These are phyloP conservation scores for Proales similis DNA, from an alignment of 1,140 invertebrate species.

Conservation along the genomic window DNA sequence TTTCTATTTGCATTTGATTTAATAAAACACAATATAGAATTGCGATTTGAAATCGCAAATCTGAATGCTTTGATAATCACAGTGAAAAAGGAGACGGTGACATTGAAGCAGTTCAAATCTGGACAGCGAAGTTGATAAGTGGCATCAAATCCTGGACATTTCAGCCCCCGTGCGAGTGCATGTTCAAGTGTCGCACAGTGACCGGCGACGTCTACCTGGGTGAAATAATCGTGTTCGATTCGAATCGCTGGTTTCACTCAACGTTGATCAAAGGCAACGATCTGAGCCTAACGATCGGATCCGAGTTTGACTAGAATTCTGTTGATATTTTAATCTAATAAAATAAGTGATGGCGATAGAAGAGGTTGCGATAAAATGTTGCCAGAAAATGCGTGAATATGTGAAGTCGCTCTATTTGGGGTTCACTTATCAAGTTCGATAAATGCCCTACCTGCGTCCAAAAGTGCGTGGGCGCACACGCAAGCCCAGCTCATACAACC, in stretches of 20 bases:
- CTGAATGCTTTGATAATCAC: conserved; percentile 20
- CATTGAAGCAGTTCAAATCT: not conserved
- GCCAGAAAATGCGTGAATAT: too few species aligned
- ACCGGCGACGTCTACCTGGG: conserved; percentile 69
- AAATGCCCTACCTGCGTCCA: too few species aligned
- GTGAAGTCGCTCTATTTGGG: too few species aligned
- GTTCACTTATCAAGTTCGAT: too few species aligned
- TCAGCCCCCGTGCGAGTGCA: conserved; percentile 78
- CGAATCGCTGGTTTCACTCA: conserved; percentile 87
- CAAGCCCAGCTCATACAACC: too few species aligned
- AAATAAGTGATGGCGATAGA: too few species aligned
- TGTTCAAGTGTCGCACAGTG: conserved; percentile 64
- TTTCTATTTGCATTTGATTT: too few species aligned
- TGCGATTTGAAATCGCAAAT: too few species aligned
- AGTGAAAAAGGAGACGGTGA: conserved; percentile 13
- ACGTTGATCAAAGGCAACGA: conserved; percentile 71
- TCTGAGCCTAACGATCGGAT: conserved; percentile 87
- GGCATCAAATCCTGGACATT: conserved; percentile 77
- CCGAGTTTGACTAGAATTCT: conserved; percentile 71
- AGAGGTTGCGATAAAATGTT: too few species aligned
- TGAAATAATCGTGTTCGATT: conserved; percentile 70
- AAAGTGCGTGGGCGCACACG: too few species aligned
- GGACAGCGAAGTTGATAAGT: conserved; percentile 56
- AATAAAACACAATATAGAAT: too few species aligned
- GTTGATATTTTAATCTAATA: too few species aligned